A percentile compares a stretch with the other conserved stretches of the same genome.
phyloP scores from a whole-genome alignment of 1,140 invertebrate species.

The Forficula auricularia region DNA sequence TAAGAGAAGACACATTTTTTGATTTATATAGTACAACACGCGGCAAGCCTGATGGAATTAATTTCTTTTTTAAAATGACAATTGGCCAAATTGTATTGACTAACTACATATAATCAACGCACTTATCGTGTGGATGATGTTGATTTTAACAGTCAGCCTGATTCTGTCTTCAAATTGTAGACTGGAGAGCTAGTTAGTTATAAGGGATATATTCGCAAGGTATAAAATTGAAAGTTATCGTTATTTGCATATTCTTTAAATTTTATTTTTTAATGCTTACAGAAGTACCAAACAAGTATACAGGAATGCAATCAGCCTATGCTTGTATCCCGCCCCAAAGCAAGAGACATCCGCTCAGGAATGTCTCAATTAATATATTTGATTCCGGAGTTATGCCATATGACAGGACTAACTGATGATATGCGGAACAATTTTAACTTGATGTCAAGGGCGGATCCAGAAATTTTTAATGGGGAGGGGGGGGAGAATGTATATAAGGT shows the following conservation, averaged over 20 bases:
- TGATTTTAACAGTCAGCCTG: slow-evolving; percentile 48
- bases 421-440: slow-evolving; percentile 29
- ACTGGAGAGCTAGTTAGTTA: slow-evolving; percentile 40
- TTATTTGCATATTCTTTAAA: too few relatives aligned
- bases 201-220: slow-evolving; percentile 59
- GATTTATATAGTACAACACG: too few relatives aligned
- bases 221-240: background rate
- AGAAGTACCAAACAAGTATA: slow-evolving; percentile 44
- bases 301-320: slow-evolving; percentile 38
- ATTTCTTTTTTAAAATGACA: too few relatives aligned
- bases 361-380: slow-evolving; percentile 39
- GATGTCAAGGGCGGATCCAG: too few relatives aligned
- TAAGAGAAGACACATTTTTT: too few relatives aligned
- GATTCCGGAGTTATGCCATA: slow-evolving; percentile 53
- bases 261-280: slow-evolving; percentile 14
- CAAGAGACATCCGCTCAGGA: slow-evolving; percentile 39
- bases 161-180: slow-evolving; percentile 42
- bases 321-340: slow-evolving; percentile 37
- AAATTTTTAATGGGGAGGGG: too few relatives aligned
- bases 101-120: slow-evolving; percentile 51
- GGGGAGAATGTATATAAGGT: too few relatives aligned
- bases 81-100: slow-evolving; percentile 3
- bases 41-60: too few relatives aligned
- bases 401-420: slow-evolving; percentile 35
- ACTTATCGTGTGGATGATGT: slow-evolving; percentile 69